Evolutionary conservation across 2,888 invertebrate species (phyloP), one percentile per base, ranked within the genome.

Genomic region (Halocaridina rubra): DNA sequence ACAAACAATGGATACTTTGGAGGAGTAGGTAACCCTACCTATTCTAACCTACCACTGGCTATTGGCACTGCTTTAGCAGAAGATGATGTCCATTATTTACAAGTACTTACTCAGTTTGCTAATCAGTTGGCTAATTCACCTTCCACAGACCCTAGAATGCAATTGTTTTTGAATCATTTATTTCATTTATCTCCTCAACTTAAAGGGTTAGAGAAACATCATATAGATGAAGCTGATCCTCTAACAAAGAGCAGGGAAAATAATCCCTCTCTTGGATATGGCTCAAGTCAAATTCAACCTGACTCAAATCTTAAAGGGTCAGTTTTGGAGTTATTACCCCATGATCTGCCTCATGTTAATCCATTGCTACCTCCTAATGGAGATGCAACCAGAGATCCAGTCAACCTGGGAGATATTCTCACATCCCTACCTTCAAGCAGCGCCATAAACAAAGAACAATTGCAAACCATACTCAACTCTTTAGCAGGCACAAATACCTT

Each of bases 401-500:
- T 74, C 3, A 10, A 72, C 53, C 53, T 80, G 22, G n/a, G 46
- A 24, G 5, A 22, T 3, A 74, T 80, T 16, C 30, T 80, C 10
- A 32, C n/a, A 2, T 19, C 32, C 33, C 59, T 74, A 27, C 80
- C 80, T 16, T 80, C 74, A 10, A 16, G 22, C 13, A 61, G 10
- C 33, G 39, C 72, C 7, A 39, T 80, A 16, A 19, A 46, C 33
- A 30, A 32, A 33, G 80, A 74, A n/a, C 59, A 39, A 27, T 74
- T 80, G 8, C 57, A 61, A 16, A 24, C 8, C 3, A 27, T 24
- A 19, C 80, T 80, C 10, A 16, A 33, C 8, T 16, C 72, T n/a
- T 8, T 80, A 59, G 74, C 80, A 27, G 80, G 80, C 19, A 80
- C 80, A 71, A 80, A 74, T 61, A 80, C 74, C n/a, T 80, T 80